A percentile compares a stretch with the other conserved stretches of the same genome.
Conservation (phyloP, 2,888 invertebrate species). For the Ochropleura plecta region DNA sequence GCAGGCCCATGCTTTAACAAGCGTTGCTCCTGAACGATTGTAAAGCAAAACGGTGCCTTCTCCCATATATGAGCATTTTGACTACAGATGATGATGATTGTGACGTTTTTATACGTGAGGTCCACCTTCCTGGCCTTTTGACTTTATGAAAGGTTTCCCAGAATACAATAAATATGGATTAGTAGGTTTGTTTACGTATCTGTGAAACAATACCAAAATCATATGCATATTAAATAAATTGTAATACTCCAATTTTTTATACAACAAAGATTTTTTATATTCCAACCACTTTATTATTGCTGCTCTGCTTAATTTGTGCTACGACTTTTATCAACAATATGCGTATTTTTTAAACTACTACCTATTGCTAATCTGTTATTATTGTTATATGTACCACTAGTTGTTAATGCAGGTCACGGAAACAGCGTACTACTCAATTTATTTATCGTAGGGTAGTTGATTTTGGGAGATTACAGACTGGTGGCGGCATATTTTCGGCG, state of each 20-base stretch:
- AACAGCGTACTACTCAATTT: not conserved
- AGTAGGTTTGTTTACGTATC: too few relatives aligned
- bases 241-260: not conserved
- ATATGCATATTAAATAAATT: not conserved
- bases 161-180: too few relatives aligned
- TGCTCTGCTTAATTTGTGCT: not conserved
- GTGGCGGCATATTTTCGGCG: not conserved
- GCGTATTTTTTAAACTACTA: conserved; percentile 8
- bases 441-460: not conserved
- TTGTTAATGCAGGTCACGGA: too few relatives aligned
- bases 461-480: not conserved
- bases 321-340: not conserved
- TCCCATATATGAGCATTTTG: not conserved
- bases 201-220: too few relatives aligned
- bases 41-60: not conserved
- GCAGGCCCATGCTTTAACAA: too few relatives aligned
- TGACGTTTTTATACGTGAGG: too few relatives aligned
- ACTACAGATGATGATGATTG: not conserved
- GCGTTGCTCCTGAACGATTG: too few relatives aligned
- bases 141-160: too few relatives aligned
- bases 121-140: too few relatives aligned
- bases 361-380: not conserved
- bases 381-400: not conserved
- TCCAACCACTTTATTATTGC: not conserved
- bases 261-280: not conserved